These are phyloP conservation scores for Kryptopterus vitreolus DNA, from an alignment of 2,797 vertebrate genomes.

Conservation along the genomic window DNA sequence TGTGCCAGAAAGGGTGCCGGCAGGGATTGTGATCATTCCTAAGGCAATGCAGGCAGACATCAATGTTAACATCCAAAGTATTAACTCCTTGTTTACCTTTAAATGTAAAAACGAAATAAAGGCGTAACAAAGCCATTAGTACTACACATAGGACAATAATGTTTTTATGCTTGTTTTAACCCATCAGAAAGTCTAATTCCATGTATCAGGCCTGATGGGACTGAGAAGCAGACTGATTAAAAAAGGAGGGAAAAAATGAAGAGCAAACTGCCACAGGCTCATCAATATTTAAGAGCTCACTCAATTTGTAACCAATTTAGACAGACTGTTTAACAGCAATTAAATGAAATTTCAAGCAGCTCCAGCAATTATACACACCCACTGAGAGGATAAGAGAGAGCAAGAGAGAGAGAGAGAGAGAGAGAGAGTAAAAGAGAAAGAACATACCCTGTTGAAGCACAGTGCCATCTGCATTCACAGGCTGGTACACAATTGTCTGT, in stretches of 20 bases:
- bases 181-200: neutral
- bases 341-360: slow-evolving; percentile 7
- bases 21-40: slow-evolving; percentile 99
- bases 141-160: too few relatives aligned
- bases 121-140: neutral
- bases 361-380: neutral
- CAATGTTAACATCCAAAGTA: neutral
- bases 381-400: neutral
- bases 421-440: too few relatives aligned
- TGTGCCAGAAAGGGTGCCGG: slow-evolving; percentile 92
- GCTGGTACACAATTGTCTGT: slow-evolving; percentile 99
- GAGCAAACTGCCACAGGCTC: neutral
- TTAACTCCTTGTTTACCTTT: neutral
- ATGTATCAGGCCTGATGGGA: neutral
- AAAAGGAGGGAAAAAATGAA: neutral
- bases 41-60: slow-evolving; percentile 63
- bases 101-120: neutral
- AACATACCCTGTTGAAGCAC: slow-evolving; percentile 93
- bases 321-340: slow-evolving; percentile 9
- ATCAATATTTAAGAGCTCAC: neutral
- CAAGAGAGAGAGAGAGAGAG: too few relatives aligned
- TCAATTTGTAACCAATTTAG: neutral
- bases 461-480: slow-evolving; percentile 95
- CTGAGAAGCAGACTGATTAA: neutral
- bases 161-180: neutral